Base-by-base conservation (phyloP, 2,888 invertebrate genomes). In the Bellardia pandia region DNA sequence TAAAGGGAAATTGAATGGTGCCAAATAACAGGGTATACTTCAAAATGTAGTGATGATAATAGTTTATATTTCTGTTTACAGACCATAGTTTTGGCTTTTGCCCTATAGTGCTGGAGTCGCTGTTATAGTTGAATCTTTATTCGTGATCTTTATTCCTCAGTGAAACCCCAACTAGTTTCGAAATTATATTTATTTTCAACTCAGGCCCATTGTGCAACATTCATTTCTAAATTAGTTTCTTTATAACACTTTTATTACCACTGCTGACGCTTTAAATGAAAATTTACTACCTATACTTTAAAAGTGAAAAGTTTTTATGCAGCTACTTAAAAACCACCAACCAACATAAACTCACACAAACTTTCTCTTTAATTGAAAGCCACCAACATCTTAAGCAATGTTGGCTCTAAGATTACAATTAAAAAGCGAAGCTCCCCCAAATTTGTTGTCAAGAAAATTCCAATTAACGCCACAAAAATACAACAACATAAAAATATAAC, bases 391-490 rank as follows among this genome's bases (percentile, higher is more conserved):
- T 76, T 69, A 13, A 53, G 51, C 51, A 60, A 16, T 42, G 72
- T 51, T 53, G 60, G 62, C 75, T 51, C 9, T 11, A 8, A n/a
- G 37, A 71, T 66, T 23, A 40, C 51, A 72, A 66, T 40, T 14
- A 30, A 71, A 42, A 56, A 13, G 1, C 37, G 4, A 3, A 0
- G 4, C 48, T 56, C n/a, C 14, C 53, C 53, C 16, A 30, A 51
- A 7, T 72, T 60, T 48, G 48, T 69, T 64, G 58, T 45, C n/a
- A 30, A 23, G 45, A 8, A 53, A 74, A 74, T 79, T 79, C 75
- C 60, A 79, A 85, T 75, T 85, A 85, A 79, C 56, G 77, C 74
- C 84, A 51, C 74, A 68, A 62, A 78, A 79, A 68, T 85, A 60
- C 51, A 60, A 53, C 33, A 82, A 76, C 69, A 69, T 74, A 45